Evolutionary conservation across 1,140 invertebrate genomes (phyloP).

Genomic region (Eumaeus atala): DNA sequence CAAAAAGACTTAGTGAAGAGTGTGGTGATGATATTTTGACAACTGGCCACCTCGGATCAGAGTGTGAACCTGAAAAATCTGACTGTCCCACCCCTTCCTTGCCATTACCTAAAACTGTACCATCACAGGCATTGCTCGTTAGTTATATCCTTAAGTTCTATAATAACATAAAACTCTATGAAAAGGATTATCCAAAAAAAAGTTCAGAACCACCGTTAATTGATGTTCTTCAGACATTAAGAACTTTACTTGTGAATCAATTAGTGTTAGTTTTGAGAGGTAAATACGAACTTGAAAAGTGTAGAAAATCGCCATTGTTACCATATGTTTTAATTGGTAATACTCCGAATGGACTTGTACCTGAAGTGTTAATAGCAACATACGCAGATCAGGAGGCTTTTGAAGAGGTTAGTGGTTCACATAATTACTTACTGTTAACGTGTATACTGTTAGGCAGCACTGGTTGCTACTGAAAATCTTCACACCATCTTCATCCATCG

Average conservation of each 20-base stretch:
- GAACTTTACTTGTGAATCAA: conserved; percentile 61
- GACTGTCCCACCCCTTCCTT: conserved; percentile 54
- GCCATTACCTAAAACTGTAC: conserved; percentile 51
- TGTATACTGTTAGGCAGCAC: too few species aligned
- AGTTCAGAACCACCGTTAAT: conserved; percentile 74
- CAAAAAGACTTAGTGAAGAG: conserved; percentile 56
- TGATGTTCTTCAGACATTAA: conserved; percentile 61
- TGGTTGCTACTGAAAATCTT: too few species aligned
- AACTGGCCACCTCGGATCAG: conserved; percentile 44
- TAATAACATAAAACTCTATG: conserved; percentile 79
- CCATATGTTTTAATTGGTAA: conserved; percentile 61
- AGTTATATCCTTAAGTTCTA: conserved; percentile 80
- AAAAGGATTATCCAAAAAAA: conserved; percentile 83
- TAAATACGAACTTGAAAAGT: conserved; percentile 49
- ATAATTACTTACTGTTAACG: background rate
- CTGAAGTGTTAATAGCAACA: conserved; percentile 59
- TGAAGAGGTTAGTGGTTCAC: conserved; percentile 47
- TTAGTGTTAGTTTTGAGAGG: conserved; percentile 62
- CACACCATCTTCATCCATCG: too few species aligned
- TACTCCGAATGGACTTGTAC: conserved; percentile 58
- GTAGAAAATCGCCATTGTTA: conserved; percentile 57
- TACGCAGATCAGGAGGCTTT: conserved; percentile 59
- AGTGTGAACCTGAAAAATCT: conserved; percentile 45
- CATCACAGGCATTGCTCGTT: conserved; percentile 69
- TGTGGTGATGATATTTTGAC: conserved; percentile 50